A percentile compares a stretch with the other conserved stretches of the same genome.
phyloP scores from a whole-genome alignment of 2,797 vertebrate species.

The Chiloscyllium punctatum region DNA sequence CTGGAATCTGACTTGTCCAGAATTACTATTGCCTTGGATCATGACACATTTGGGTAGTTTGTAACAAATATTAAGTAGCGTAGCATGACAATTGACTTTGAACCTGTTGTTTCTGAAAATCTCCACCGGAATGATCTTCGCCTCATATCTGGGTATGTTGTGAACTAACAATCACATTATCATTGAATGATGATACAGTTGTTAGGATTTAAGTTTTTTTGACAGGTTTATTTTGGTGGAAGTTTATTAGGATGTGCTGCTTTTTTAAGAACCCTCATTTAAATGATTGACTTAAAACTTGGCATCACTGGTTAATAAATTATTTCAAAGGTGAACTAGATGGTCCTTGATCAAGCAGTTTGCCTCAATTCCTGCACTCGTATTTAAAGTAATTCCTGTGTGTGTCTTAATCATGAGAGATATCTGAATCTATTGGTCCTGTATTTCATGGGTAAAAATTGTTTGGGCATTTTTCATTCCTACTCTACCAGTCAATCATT shows the following conservation, averaged over 20 bases:
- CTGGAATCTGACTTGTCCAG: too few species aligned
- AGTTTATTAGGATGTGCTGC: not conserved
- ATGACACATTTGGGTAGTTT: too few species aligned
- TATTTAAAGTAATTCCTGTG: not conserved
- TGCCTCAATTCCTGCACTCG: not conserved
- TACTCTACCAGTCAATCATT: not conserved
- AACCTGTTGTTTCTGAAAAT: not conserved
- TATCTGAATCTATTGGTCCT: not conserved
- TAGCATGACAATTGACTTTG: not conserved
- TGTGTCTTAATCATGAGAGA: not conserved
- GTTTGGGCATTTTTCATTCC: not conserved
- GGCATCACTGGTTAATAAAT: not conserved
- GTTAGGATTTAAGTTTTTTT: not conserved
- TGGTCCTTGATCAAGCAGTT: not conserved
- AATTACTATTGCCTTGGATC: too few species aligned
- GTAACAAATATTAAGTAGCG: not conserved
- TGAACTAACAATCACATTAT: not conserved
- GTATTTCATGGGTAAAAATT: not conserved
- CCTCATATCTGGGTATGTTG: not conserved
- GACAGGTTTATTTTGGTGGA: not conserved
- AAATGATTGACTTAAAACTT: not conserved
- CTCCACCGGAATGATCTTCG: not conserved
- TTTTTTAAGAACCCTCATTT: not conserved
- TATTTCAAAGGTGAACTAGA: not conserved
- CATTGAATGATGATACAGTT: not conserved